Conservation (phyloP, 2,797 vertebrate genomes). For the Chelidonichthys spinosus region DNA sequence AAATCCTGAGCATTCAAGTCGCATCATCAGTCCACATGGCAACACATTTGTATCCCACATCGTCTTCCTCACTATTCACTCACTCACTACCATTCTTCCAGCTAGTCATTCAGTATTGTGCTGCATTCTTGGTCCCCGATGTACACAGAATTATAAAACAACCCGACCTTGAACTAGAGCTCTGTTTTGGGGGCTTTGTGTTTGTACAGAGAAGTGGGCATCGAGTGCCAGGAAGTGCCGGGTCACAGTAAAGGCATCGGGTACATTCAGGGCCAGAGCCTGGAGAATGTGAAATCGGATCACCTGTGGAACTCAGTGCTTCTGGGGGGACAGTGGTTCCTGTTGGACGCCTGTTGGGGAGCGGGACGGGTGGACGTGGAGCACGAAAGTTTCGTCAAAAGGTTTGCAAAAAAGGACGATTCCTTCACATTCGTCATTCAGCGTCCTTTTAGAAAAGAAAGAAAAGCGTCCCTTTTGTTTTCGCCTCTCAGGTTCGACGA, state of each 20-base stretch:
- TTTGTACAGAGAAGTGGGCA: slow-evolving; percentile 81
- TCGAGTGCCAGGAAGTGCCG: slow-evolving; percentile 81
- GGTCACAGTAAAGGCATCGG: slow-evolving; percentile 85
- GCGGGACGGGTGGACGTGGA: slow-evolving; percentile 85
- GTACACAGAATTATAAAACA: background rate
- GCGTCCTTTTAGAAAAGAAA: too few relatives aligned
- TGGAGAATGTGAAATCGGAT: slow-evolving; percentile 83
- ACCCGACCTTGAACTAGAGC: background rate
- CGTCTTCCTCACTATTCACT: too few relatives aligned
- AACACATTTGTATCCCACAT: background rate
- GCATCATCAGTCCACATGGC: background rate
- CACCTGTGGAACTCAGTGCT: slow-evolving; percentile 87
- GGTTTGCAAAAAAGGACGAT: slow-evolving; percentile 67
- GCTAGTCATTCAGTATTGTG: background rate
- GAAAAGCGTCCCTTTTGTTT: background rate
- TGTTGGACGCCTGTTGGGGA: slow-evolving; percentile 89
- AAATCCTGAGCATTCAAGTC: background rate
- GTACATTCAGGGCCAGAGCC: slow-evolving; percentile 73
- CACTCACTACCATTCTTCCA: background rate
- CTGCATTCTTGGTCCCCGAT: background rate
- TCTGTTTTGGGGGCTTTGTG: slow-evolving; percentile 30
- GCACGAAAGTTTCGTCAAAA: slow-evolving; percentile 82
- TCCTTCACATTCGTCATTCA: background rate
- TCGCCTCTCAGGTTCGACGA: slow-evolving; percentile 82
- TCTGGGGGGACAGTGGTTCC: slow-evolving; percentile 84